Evolutionary conservation across 2,113 vertebrate genomes (phyloP).

Genomic region (Brevimyrus niger): DNA sequence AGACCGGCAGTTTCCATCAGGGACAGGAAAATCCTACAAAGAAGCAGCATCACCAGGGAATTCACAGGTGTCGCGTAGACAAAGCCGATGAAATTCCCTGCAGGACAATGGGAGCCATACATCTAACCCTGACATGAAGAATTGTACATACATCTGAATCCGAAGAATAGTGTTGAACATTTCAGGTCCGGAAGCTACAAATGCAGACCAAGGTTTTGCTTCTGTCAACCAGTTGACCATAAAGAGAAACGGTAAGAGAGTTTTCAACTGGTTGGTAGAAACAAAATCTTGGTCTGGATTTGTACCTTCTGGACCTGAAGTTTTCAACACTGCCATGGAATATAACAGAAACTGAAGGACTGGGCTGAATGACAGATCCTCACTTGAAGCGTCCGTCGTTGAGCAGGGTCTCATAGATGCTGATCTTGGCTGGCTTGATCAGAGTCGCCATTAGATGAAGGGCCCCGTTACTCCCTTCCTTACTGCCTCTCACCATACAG

Average conservation of each 20-base stretch:
- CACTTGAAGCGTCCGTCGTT: slow-evolving; percentile 88
- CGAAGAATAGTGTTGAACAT: background rate
- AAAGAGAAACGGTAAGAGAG: too few relatives aligned
- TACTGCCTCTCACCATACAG: slow-evolving; percentile 86
- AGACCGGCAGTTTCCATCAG: slow-evolving; percentile 80
- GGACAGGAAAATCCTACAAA: slow-evolving; percentile 72
- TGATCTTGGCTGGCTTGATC: slow-evolving; percentile 75
- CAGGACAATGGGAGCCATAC: background rate
- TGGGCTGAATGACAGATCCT: slow-evolving; percentile 5
- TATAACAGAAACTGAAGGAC: background rate
- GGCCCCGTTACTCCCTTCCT: slow-evolving; percentile 83
- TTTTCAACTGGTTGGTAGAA: too few relatives aligned
- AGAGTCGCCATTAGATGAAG: slow-evolving; percentile 80
- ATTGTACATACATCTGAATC: background rate
- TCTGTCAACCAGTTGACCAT: too few relatives aligned
- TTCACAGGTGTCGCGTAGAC: background rate
- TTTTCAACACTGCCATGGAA: too few relatives aligned
- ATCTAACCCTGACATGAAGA: background rate
- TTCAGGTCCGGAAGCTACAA: too few relatives aligned
- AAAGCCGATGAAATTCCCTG: background rate
- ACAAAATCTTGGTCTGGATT: too few relatives aligned
- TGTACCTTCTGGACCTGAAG: too few relatives aligned
- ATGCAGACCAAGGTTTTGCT: too few relatives aligned
- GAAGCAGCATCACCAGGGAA: background rate
- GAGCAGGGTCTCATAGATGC: slow-evolving; percentile 66